Evolutionary conservation across 2,888 invertebrate species (phyloP), one percentile per base, ranked within the genome.

Genomic region (Hirudinaria manillensis): DNA sequence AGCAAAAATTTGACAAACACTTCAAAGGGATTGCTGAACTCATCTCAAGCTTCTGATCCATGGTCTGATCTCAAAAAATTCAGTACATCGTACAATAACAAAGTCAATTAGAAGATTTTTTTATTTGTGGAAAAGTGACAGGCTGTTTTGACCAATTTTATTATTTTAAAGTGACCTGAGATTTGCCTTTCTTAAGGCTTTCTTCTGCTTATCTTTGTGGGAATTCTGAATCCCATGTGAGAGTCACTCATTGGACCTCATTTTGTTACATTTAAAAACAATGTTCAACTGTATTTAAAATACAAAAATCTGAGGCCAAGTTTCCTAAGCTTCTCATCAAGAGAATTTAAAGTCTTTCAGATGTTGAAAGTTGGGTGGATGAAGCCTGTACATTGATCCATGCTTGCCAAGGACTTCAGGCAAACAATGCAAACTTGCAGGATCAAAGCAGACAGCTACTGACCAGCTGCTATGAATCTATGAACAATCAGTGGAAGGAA

Each of bases 401-500:
- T n/a, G 32, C 56, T 6, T 66, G 72, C 2, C 76, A 76, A 65
- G 55, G 24, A 21, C 27, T 66, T 45, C 32, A 72, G 21, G 55
- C 76, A 0, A 53, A 36, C 21, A 72, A 61, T 53, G 45, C 34
- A n/a, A 34, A 45, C 27, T 45, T 76, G 24, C 29, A 67, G 1
- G 66, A 76, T 34, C 65, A 72, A 45, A 73, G 71, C 34, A 38
- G 27, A 4, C 72, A 56, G 32, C 53, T 76, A 32, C 27, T 76
- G 51, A 24, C 24, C 38, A 27, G 61, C 16, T 38, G 38, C 21
- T 61, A 61, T 16, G 76, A 66, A 24, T 51, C 65, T n/a, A 32
- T 76, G 55, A 67, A n/a, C 51, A 67, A 73, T 13, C 76, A 76
- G 45, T 76, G 76, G 76, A 61, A 73, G 6, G 56, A 34, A 34